Percentiles rank a stretch among this genome's conserved stretches.
These are phyloP conservation scores for Pelochelys cantorii DNA, from an alignment of 2,797 vertebrate species.

Conservation along the genomic window DNA sequence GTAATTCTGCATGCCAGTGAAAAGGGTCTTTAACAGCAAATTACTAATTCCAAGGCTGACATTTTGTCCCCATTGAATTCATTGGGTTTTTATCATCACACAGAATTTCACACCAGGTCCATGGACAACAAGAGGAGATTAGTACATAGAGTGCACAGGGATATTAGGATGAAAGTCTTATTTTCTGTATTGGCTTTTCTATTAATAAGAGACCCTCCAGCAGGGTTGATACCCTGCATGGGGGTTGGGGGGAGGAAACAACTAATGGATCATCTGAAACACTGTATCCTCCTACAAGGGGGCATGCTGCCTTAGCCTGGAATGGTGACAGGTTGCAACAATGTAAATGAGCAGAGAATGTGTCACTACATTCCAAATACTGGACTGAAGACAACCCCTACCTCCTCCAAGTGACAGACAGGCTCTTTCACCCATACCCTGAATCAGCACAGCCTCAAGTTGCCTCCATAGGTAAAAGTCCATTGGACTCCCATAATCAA, in stretches of 20 bases:
- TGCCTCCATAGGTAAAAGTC: background rate
- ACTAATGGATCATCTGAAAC: too few relatives aligned
- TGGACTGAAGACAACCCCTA: background rate
- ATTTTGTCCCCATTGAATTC: background rate
- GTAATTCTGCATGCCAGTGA: background rate
- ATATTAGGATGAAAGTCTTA: too few relatives aligned
- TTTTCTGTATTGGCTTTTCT: background rate
- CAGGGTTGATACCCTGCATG: too few relatives aligned
- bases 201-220: too few relatives aligned
- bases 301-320: too few relatives aligned
- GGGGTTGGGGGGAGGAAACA: rapidly evolving
- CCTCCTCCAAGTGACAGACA: background rate
- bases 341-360: too few relatives aligned
- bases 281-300: too few relatives aligned
- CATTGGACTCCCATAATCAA: background rate
- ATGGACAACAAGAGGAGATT: background rate
- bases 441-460: background rate
- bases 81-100: background rate
- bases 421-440: background rate
- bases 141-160: background rate
- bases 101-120: background rate
- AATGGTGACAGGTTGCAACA: too few relatives aligned
- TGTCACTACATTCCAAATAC: background rate
- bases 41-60: rapidly evolving
- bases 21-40: rapidly evolving